Base-by-base conservation (phyloP, 2,797 vertebrate species). In the Cephalopachus bancanus region DNA sequence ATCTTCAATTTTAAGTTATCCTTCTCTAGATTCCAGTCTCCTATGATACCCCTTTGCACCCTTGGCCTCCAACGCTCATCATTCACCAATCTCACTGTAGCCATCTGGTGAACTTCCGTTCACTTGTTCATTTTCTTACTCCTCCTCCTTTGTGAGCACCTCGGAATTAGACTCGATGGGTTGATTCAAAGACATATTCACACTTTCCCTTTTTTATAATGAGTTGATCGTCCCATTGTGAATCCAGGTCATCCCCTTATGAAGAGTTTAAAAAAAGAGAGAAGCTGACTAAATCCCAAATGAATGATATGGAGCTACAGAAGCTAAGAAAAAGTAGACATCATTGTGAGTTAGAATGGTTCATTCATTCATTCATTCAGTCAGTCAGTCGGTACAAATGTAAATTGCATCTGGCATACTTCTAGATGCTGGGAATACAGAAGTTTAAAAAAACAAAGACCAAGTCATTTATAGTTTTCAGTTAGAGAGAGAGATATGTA, bases 211-310 rank as follows among this genome's bases (percentile, higher is more conserved):
- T 64, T 75, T 55, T 60, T 44, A 19, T 67, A 79, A 55, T 28
- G 20, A 91, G 4, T 44, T 71, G 51, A 44, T 6, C 89, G 74
- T 55, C 2, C 30, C 49, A 75, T 49, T 44, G 10, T 37, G 30
- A 95, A 79, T 44, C 24, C 24, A 44, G 15, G 12, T 30, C 81
- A 49, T 81, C 75, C 92, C 69, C 62, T 94, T 28, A 76, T 28
- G 49, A 74, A 91, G 80, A 62, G 14, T 62, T 78, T 22, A 49
- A 55, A 14, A 92, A 88, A 84, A 14, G 2, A 22, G 14, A 69
- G 17, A 64, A 37, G 44, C 20, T 28, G 12, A 89, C n/a, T 64
- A 59, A 28, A 62, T 78, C 57, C 5, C 28, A 86, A 74, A 83
- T 91, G 83, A 86, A 75, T 81, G 24, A 69, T 64, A 85, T 0